These are phyloP conservation scores for Shinisaurus crocodilurus DNA, from an alignment of 2,113 vertebrate genomes.

Conservation along the genomic window DNA sequence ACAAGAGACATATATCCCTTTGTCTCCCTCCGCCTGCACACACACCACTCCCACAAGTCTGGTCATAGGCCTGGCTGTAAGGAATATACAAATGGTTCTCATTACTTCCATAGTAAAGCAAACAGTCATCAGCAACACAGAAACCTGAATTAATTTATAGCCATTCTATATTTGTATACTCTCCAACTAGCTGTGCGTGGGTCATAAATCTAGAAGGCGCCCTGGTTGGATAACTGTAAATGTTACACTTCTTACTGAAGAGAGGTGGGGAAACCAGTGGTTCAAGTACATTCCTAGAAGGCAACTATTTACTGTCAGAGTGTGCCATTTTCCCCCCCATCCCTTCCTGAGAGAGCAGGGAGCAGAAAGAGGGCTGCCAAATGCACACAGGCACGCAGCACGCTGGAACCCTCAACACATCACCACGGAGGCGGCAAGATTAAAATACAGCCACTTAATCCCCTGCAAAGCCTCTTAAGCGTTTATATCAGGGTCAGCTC, in stretches of 20 bases:
- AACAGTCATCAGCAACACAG: constrained; percentile 1
- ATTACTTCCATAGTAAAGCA: neutral
- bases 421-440: constrained; percentile 63
- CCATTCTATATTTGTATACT: constrained; percentile 37
- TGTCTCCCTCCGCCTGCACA: neutral
- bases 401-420: constrained; percentile 6
- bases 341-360: neutral
- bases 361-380: constrained; percentile 18
- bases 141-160: constrained; percentile 14
- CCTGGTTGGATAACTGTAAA: constrained; percentile 35
- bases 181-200: constrained; percentile 38
- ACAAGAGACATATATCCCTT: neutral
- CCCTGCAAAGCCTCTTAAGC: constrained; percentile 79
- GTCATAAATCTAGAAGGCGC: constrained; percentile 38
- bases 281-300: constrained; percentile 49
- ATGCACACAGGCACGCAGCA: neutral
- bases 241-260: constrained; percentile 48
- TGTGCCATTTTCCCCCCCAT: neutral
- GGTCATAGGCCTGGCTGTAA: neutral
- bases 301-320: neutral
- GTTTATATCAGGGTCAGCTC: constrained; percentile 75
- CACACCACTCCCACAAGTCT: neutral
- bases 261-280: constrained; percentile 31
- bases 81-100: neutral
- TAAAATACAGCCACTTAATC: constrained; percentile 78